These are phyloP conservation scores for Sinocyclocheilus maitianheensis DNA, from an alignment of 2,113 vertebrate genomes.

Conservation along the genomic window DNA sequence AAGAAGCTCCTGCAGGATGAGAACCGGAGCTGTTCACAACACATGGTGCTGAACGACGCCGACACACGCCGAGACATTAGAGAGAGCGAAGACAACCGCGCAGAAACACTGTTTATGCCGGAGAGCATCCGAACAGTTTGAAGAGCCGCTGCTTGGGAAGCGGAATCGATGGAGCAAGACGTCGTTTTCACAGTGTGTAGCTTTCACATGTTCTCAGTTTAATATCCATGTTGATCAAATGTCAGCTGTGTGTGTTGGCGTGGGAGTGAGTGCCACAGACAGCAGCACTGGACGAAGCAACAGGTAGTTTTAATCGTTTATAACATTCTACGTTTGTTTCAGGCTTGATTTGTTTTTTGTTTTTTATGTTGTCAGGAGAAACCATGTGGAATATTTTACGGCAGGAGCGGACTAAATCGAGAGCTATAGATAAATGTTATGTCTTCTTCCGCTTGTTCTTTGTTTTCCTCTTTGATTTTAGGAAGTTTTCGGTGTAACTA, in stretches of 20 bases:
- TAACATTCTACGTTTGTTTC: not conserved
- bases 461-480: not conserved
- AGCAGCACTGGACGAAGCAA: constrained; percentile 45
- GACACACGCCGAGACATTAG: not conserved
- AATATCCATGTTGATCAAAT: constrained; percentile 32
- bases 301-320: constrained; percentile 40
- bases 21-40: constrained; percentile 49
- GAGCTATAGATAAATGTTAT: not conserved
- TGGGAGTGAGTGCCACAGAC: constrained; percentile 18
- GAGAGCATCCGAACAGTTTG: not conserved
- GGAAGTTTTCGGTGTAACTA: not conserved
- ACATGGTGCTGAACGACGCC: constrained; percentile 50
- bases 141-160: not conserved
- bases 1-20: constrained; percentile 58
- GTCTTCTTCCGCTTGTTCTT: not conserved
- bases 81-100: not conserved
- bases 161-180: not conserved
- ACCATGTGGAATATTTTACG: not conserved
- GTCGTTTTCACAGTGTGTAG: constrained; percentile 25
- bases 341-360: not conserved
- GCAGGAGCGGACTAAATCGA: not conserved
- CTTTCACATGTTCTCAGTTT: constrained; percentile 23
- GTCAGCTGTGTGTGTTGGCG: constrained; percentile 10
- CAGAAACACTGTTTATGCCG: not conserved
- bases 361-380: not conserved